Evolutionary conservation across 2,888 invertebrate genomes (phyloP), one percentile per base, ranked within the genome.

Genomic region (Panopea generosa): DNA sequence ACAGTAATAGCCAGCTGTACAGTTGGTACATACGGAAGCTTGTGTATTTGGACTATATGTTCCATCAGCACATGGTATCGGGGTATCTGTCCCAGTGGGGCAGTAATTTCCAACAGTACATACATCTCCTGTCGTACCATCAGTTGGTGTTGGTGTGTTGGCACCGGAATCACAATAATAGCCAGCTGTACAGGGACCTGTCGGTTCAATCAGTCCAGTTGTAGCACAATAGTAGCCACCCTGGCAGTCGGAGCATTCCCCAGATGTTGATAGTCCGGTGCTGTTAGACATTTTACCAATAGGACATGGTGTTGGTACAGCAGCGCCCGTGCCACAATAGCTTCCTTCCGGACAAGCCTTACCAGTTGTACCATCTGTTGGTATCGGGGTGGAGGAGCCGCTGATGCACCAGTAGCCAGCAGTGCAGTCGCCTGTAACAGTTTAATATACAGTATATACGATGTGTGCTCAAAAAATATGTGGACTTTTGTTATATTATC

Each of bases 21-120:
- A 91, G 62, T 84, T 84, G 70, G 65, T 77, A 68, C 91, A 92
- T 45, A 47, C 78, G 11, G 84, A 83, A 2, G 90, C 89, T 45
- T 69, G 69, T 1, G 33, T 49, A 16, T 50, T 60, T 24, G 68
- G 49, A 87, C 87, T 87, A 79, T 84, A 88, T 14, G 83, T 89
- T 16, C 89, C 89, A 59, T 84, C 84, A 16, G 84, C 72, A 70
- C 90, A 90, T 4, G 83, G 79, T 7, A 84, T 56, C 0, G 90
- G 89, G 1, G 78, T 83, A 47, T 84, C 80, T 6, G 90, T 91
- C 16, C 89, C 90, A 16, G 57, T 62, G n/a, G 88, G 89, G 72
- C 92, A 92, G 69, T 90, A 91, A 75, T 90, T 85, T 9, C 92
- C 92, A 6, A 83, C 60, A 0, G 90, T 87, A 71, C 91, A 91